A percentile compares a stretch with the other conserved stretches of the same genome.
Evolutionary conservation across 2,113 vertebrate species (phyloP).

Genomic region (Symphodus melops): DNA sequence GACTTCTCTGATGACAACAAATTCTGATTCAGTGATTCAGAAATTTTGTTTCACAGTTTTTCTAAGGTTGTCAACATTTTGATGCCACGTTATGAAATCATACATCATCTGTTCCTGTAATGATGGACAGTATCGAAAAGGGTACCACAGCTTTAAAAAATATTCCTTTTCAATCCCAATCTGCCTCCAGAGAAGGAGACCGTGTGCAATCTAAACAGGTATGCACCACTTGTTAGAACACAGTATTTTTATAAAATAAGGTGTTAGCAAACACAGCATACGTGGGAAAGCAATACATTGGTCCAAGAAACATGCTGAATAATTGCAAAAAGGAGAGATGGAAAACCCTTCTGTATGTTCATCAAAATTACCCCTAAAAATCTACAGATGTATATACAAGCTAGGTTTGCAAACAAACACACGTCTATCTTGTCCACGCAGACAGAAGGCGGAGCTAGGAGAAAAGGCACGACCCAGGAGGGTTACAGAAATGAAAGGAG

Average conservation of each 20-base stretch:
- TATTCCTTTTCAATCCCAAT: too few relatives aligned
- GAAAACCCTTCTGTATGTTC: slow-evolving; percentile 3
- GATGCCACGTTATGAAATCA: too few relatives aligned
- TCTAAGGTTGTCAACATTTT: too few relatives aligned
- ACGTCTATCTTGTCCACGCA: slow-evolving; percentile 12
- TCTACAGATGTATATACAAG: slow-evolving; percentile 15
- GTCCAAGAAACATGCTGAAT: slow-evolving; percentile 34
- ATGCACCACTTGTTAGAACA: background rate
- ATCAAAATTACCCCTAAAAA: slow-evolving; percentile 22
- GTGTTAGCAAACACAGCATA: background rate
- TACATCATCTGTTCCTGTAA: too few relatives aligned
- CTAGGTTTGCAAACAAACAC: slow-evolving; percentile 28
- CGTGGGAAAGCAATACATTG: slow-evolving; percentile 10
- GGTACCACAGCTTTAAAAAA: too few relatives aligned
- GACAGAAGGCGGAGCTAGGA: slow-evolving; percentile 12
- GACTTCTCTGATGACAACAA: too few relatives aligned
- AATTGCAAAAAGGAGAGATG: background rate
- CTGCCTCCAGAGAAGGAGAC: too few relatives aligned
- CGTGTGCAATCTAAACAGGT: too few relatives aligned
- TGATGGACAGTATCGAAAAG: too few relatives aligned
- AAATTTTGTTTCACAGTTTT: too few relatives aligned
- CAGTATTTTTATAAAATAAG: background rate
- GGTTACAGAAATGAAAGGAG: background rate
- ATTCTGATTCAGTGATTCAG: too few relatives aligned
- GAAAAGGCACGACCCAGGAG: slow-evolving; percentile 61